These are phyloP conservation scores for Metopolophium dirhodum DNA, from an alignment of 1,140 invertebrate genomes.

Conservation along the genomic window DNA sequence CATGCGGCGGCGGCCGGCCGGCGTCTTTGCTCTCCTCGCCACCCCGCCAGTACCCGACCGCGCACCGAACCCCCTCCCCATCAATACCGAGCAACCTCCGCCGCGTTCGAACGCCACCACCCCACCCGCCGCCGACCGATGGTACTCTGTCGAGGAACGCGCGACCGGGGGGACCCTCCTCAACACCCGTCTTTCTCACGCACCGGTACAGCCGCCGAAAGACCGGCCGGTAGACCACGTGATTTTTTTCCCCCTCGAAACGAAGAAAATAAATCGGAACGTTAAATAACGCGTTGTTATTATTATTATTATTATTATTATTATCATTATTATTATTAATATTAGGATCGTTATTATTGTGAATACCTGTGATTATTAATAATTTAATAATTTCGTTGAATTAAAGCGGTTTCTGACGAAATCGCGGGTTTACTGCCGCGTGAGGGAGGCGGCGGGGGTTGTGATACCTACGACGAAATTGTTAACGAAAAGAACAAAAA, in stretches of 20 bases:
- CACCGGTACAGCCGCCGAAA: background rate
- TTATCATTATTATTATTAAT: background rate
- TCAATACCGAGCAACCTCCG: background rate
- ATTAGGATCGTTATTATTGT: background rate
- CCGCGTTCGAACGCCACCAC: background rate
- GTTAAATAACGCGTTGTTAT: background rate
- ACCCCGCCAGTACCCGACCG: background rate
- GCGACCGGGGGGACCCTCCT: background rate
- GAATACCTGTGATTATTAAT: background rate
- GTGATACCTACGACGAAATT: background rate
- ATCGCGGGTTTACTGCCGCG: background rate
- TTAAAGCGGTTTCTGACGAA: background rate
- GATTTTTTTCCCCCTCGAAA: constrained; percentile 13
- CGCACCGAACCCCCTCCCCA: background rate
- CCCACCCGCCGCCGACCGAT: background rate
- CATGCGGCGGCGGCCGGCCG: constrained; percentile 48
- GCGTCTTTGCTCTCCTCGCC: constrained; percentile 46
- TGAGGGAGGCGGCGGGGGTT: no score
- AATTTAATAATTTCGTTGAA: background rate
- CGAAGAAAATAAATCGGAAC: background rate
- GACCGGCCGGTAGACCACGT: constrained; percentile 25
- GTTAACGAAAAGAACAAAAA: background rate
- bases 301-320: background rate
- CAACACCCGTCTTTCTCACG: background rate
- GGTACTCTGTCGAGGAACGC: background rate